These are phyloP conservation scores for Nettapus auritus DNA, from an alignment of 2,113 vertebrate species.

Conservation along the genomic window DNA sequence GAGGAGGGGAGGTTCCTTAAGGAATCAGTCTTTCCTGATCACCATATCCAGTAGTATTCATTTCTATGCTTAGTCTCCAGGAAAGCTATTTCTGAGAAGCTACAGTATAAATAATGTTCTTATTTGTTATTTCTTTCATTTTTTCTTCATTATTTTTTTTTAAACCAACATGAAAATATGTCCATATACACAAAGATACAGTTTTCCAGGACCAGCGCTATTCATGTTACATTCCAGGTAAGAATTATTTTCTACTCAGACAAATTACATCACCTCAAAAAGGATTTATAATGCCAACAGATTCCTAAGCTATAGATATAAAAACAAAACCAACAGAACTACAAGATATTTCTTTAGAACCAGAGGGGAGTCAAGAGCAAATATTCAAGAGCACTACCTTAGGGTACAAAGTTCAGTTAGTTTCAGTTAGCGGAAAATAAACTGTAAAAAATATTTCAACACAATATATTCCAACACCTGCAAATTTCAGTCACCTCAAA, in stretches of 20 bases:
- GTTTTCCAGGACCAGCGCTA: not conserved
- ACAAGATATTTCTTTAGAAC: not conserved
- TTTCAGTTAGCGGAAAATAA: not conserved
- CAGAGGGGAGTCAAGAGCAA: not conserved
- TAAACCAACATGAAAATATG: not conserved
- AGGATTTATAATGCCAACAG: not conserved
- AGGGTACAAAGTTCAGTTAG: not conserved
- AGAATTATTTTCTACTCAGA: not conserved
- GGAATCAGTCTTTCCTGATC: not conserved
- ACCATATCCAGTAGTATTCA: not conserved
- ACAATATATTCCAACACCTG: not conserved
- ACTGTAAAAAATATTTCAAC: not conserved
- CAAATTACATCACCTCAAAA: not conserved
- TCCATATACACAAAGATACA: not conserved
- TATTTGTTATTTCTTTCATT: not conserved
- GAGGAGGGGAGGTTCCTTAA: not conserved
- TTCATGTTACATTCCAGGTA: not conserved
- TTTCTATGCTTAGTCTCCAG: not conserved
- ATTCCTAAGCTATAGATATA: not conserved
- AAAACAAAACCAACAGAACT: not conserved
- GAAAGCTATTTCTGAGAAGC: not conserved
- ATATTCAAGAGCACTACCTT: not conserved
- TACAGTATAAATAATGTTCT: not conserved
- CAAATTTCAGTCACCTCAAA: not conserved
- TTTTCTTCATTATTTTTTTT: not conserved